A percentile compares a stretch with the other conserved stretches of the same genome.
Conservation (phyloP, 2,888 invertebrate species). For the Chesias legatella region DNA sequence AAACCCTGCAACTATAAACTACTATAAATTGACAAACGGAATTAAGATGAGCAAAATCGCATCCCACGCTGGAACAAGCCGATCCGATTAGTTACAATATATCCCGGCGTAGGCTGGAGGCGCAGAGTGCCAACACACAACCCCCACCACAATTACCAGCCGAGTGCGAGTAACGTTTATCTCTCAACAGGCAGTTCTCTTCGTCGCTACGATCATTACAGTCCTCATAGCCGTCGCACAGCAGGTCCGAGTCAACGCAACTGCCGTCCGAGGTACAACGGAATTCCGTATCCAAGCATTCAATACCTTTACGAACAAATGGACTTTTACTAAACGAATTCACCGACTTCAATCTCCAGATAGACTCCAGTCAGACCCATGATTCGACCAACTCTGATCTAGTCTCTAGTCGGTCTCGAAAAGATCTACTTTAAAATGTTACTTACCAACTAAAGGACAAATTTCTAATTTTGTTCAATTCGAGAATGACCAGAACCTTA, state of each 20-base stretch:
- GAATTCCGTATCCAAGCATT: constrained; percentile 67
- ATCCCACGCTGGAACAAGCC: constrained; percentile 23
- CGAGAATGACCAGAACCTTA: no score
- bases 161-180: constrained; percentile 48
- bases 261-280: constrained; percentile 79
- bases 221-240: constrained; percentile 82
- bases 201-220: constrained; percentile 85
- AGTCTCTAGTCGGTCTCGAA: no score
- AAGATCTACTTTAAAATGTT: no score
- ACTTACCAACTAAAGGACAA: no score
- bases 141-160: constrained; percentile 44
- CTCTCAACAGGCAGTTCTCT: constrained; percentile 74
- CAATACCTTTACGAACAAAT: constrained; percentile 56
- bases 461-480: no score
- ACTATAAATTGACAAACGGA: constrained; percentile 2
- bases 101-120: constrained; percentile 1
- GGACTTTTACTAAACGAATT: constrained; percentile 19
- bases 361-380: background rate
- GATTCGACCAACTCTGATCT: no score
- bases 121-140: constrained; percentile 57
- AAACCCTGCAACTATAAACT: constrained; percentile 15
- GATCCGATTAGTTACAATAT: constrained; percentile 18
- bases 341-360: constrained; percentile 20
- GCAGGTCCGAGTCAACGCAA: constrained; percentile 79
- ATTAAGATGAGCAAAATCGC: constrained; percentile 2